phyloP scores from a whole-genome alignment of 1,140 invertebrate species.

The Tetranychus cinnabarinus region DNA sequence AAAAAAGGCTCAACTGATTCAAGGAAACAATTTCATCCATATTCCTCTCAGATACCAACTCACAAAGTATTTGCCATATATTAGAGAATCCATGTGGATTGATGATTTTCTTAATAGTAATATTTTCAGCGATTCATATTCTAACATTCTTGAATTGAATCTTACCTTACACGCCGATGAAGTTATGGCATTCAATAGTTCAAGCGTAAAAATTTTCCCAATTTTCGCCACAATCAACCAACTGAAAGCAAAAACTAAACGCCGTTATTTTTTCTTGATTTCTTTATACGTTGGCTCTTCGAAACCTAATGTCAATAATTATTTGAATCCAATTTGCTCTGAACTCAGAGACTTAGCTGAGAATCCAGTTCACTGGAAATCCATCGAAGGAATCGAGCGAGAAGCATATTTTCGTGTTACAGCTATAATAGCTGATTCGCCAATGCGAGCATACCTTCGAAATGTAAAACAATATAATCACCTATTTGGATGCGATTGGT shows the following conservation, averaged over 20 bases:
- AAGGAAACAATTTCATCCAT: neutral
- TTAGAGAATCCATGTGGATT: neutral
- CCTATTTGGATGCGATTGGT: neutral
- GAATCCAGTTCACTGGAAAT: neutral
- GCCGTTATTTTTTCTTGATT: neutral
- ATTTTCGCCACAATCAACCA: neutral
- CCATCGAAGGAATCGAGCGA: neutral
- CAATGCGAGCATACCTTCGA: neutral
- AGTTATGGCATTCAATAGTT: neutral
- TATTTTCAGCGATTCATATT: neutral
- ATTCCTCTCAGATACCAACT: neutral
- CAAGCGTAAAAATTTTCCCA: neutral
- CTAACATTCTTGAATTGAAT: neutral
- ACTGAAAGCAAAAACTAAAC: neutral
- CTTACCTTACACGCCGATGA: neutral
- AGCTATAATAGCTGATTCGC: neutral
- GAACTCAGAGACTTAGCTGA: neutral
- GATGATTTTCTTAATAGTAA: neutral
- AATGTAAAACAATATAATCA: neutral
- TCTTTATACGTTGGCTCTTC: neutral
- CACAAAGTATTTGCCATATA: neutral
- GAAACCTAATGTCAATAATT: neutral
- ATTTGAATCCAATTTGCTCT: neutral
- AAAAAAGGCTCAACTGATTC: neutral
- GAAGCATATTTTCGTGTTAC: neutral